Evolutionary conservation across 64 coral and sea anemone genomes (phyloP).

Genomic region (Stichodactyla mertensii): DNA sequence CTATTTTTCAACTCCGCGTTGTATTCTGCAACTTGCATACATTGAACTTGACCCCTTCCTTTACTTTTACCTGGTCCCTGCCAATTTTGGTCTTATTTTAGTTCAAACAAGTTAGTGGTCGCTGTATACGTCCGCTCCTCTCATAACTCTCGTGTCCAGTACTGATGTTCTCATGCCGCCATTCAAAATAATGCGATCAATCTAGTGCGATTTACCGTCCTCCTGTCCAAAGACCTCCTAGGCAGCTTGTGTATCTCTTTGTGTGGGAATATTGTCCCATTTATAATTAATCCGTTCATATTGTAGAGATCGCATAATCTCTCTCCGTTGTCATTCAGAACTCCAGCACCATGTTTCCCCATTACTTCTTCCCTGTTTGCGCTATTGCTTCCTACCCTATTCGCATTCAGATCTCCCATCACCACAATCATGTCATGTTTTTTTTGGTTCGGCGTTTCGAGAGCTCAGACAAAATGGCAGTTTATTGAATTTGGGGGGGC

Average conservation of each 20-base stretch:
- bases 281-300: background rate
- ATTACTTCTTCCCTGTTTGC: background rate
- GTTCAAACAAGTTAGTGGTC: constrained; percentile 29
- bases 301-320: constrained; percentile 7
- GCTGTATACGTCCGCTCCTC: background rate
- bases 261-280: background rate
- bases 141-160: background rate
- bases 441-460: too few relatives aligned
- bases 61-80: background rate
- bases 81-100: background rate
- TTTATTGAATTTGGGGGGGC: background rate
- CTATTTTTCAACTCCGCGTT: background rate
- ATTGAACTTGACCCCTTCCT: background rate
- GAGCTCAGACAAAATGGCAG: too few relatives aligned
- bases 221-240: constrained; percentile 5
- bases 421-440: constrained; percentile 31
- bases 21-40: background rate
- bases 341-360: constrained; percentile 6
- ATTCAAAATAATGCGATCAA: constrained; percentile 1
- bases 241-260: constrained; percentile 19
- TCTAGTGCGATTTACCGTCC: background rate
- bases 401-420: constrained; percentile 7
- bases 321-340: constrained; percentile 25
- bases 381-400: background rate
- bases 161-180: constrained; percentile 22